Evolutionary conservation across 2,888 invertebrate genomes (phyloP).

Genomic region (Crioceris asparagi): DNA sequence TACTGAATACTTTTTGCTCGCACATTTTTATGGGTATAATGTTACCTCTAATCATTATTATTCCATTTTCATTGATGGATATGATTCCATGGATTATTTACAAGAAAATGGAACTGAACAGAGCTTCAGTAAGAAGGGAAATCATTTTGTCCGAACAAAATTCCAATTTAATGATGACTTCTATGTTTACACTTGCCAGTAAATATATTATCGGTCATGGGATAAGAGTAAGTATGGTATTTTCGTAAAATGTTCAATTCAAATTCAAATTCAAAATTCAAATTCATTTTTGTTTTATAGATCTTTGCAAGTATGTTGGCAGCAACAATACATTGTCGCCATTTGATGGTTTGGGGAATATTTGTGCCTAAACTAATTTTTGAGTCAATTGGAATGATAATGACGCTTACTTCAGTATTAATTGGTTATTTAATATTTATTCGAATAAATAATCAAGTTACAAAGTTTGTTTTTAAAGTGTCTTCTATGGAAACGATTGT

Average conservation of each 20-base stretch:
- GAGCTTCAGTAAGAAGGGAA: conserved; percentile 47
- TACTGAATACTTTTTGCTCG: conserved; percentile 72
- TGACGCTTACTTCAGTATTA: conserved; percentile 50
- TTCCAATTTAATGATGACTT: conserved; percentile 43
- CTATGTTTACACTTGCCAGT: conserved; percentile 46
- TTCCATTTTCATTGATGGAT: conserved; percentile 53
- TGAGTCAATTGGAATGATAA: conserved; percentile 61
- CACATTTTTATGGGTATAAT: conserved; percentile 52
- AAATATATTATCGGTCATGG: conserved; percentile 55
- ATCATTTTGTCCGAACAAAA: conserved; percentile 51
- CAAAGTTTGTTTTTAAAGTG: too few relatives aligned
- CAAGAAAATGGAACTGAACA: conserved; percentile 23
- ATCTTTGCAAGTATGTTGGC: conserved; percentile 75
- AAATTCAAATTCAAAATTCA: too few relatives aligned
- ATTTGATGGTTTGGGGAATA: conserved; percentile 98
- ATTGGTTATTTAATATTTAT: conserved; percentile 51
- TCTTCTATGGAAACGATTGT: too few relatives aligned
- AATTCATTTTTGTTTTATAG: too few relatives aligned
- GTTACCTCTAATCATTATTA: conserved; percentile 56
- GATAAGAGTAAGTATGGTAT: conserved; percentile 44
- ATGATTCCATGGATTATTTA: conserved; percentile 42
- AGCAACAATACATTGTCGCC: conserved; percentile 83
- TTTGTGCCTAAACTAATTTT: conserved; percentile 95
- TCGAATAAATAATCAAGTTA: conserved; percentile 50
- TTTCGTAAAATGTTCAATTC: too few relatives aligned